Percentiles rank a stretch among this genome's conserved stretches.
Conservation (phyloP, 2,888 invertebrate genomes). For the Capitulum mitella region DNA sequence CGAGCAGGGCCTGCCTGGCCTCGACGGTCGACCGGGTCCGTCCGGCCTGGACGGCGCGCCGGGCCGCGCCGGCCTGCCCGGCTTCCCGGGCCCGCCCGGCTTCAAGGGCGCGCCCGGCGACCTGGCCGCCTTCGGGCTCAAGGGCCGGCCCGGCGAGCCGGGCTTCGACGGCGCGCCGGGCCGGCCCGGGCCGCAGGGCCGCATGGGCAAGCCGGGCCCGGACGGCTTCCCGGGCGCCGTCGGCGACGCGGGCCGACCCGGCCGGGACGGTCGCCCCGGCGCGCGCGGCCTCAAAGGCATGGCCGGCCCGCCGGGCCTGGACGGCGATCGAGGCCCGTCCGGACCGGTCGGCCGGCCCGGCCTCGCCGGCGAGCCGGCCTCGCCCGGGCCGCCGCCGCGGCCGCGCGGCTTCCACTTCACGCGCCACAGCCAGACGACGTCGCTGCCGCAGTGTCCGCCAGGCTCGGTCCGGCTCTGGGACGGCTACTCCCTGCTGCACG, state of each 20-base stretch:
- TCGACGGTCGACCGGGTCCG: background rate
- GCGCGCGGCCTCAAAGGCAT: slow-evolving; percentile 27
- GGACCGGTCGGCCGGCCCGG: slow-evolving; percentile 26
- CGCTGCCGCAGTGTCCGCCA: slow-evolving; percentile 72
- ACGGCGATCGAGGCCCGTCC: slow-evolving; percentile 29
- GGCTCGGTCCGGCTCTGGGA: slow-evolving; percentile 80
- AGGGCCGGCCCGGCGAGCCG: background rate
- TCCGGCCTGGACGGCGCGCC: background rate
- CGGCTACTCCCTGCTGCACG: slow-evolving; percentile 85
- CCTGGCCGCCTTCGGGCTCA: background rate
- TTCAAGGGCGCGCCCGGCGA: background rate
- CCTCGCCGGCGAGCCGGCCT: slow-evolving; percentile 30
- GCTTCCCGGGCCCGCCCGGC: slow-evolving; percentile 29
- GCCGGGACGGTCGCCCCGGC: slow-evolving; percentile 36
- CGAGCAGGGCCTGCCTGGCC: background rate
- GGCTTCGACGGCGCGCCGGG: background rate
- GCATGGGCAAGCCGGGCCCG: slow-evolving; percentile 6
- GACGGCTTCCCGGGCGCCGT: slow-evolving; percentile 19
- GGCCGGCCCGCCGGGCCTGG: slow-evolving; percentile 9
- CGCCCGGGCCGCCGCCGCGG: slow-evolving; percentile 51
- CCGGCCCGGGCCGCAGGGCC: background rate
- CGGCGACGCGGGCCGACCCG: slow-evolving; percentile 28
- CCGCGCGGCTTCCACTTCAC: slow-evolving; percentile 85
- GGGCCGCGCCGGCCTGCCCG: background rate
- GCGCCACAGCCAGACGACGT: slow-evolving; percentile 80